Percentiles rank a stretch among this genome's conserved stretches.
phyloP scores from a whole-genome alignment of 2,113 vertebrate genomes.

The Tinamus guttatus region DNA sequence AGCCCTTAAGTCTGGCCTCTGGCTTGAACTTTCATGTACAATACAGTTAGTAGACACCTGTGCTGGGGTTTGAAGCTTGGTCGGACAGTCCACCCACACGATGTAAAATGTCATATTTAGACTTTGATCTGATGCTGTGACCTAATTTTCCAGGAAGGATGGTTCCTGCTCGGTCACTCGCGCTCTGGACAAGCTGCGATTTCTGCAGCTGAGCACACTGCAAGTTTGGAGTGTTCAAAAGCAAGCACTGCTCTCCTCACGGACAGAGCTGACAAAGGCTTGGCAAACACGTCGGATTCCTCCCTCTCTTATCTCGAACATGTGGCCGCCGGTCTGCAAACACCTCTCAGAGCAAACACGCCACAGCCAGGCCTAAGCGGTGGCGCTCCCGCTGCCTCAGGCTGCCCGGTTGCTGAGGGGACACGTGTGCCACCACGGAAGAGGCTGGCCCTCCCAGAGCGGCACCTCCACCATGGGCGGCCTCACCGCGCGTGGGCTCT shows the following conservation, averaged over 20 bases:
- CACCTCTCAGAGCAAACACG: constrained; percentile 55
- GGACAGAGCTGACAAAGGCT: constrained; percentile 29
- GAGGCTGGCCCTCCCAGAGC: neutral
- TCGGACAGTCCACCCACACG: neutral
- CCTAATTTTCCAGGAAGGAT: constrained; percentile 57
- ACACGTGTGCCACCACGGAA: neutral
- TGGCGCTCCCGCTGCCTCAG: constrained; percentile 16
- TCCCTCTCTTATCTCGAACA: constrained; percentile 59
- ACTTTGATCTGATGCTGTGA: constrained; percentile 56
- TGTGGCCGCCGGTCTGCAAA: constrained; percentile 54
- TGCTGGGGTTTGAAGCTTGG: constrained; percentile 35
- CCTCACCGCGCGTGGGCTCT: neutral
- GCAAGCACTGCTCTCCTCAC: neutral
- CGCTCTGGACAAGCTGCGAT: neutral
- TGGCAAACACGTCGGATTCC: constrained; percentile 53
- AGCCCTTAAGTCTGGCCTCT: neutral
- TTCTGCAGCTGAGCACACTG: neutral
- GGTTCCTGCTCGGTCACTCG: neutral
- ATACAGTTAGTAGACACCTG: constrained; percentile 5
- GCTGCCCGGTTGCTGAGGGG: constrained; percentile 1
- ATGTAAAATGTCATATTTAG: neutral
- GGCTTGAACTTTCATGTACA: neutral
- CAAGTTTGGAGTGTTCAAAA: constrained; percentile 25
- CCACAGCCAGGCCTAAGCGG: neutral
- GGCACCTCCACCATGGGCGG: constrained; percentile 9